A percentile compares a stretch with the other conserved stretches of the same genome.
These are phyloP conservation scores for Micromys minutus DNA, from an alignment of 2,113 vertebrate genomes.

Conservation along the genomic window DNA sequence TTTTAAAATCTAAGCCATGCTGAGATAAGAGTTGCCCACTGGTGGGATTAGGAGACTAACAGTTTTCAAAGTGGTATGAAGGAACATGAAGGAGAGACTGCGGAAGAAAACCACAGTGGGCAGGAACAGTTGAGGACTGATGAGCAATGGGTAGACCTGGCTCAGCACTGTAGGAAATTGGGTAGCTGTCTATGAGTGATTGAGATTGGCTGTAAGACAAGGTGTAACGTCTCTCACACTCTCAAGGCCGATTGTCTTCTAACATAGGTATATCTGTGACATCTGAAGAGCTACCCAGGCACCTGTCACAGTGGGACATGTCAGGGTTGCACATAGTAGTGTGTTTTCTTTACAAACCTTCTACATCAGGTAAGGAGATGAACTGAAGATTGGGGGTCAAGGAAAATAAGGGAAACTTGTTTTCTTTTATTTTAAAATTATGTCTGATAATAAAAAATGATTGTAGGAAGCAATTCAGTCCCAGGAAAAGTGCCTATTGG, in stretches of 20 bases:
- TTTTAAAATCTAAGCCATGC: neutral
- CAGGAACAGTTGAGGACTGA: neutral
- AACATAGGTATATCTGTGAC: constrained; percentile 60
- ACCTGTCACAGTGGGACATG: neutral
- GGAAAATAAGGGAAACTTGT: constrained; percentile 24
- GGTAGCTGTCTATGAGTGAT: neutral
- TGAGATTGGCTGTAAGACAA: neutral
- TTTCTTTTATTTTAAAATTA: constrained; percentile 55
- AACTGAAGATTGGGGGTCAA: neutral
- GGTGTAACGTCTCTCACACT: neutral
- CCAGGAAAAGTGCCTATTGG: constrained; percentile 64
- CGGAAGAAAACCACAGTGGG: neutral
- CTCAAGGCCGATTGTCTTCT: constrained; percentile 43
- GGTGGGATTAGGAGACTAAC: neutral
- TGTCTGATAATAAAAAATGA: constrained; percentile 54
- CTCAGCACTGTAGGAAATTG: neutral
- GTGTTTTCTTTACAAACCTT: neutral
- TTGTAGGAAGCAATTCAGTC: constrained; percentile 27
- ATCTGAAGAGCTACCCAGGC: neutral
- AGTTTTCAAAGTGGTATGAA: neutral
- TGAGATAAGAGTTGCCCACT: too few species aligned
- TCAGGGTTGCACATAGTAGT: neutral
- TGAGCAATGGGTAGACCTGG: neutral
- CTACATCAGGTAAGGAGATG: neutral
- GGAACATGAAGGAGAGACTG: neutral